Evolutionary conservation across 2,113 vertebrate genomes (phyloP).

Genomic region (Stercorarius parasiticus): DNA sequence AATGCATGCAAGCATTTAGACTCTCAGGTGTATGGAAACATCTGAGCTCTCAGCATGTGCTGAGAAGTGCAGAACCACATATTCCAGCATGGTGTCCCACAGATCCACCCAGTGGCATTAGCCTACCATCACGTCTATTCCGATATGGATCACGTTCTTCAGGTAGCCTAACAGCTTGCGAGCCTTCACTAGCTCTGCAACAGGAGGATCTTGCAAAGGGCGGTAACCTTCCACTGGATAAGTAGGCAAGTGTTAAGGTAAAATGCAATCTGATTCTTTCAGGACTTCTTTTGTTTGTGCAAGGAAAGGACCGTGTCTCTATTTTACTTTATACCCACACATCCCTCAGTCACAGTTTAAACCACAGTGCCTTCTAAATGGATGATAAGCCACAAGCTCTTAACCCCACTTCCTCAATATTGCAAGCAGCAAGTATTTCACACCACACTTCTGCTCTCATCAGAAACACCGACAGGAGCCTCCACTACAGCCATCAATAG

Average conservation of each 20-base stretch:
- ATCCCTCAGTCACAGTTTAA: not conserved
- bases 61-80: not conserved
- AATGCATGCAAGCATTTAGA: not conserved
- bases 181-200: slow-evolving; percentile 83
- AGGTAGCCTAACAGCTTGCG: slow-evolving; percentile 88
- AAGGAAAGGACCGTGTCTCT: not conserved
- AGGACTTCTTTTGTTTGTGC: not conserved
- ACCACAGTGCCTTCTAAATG: not conserved
- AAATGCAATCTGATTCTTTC: not conserved
- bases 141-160: slow-evolving; percentile 82
- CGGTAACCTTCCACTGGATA: slow-evolving; percentile 91
- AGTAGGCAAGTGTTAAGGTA: slow-evolving; percentile 81
- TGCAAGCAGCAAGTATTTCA: not conserved
- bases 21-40: not conserved
- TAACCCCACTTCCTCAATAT: not conserved
- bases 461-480: not conserved
- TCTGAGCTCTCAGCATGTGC: not conserved
- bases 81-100: not conserved
- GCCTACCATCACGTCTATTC: slow-evolving; percentile 85
- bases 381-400: not conserved
- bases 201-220: slow-evolving; percentile 90
- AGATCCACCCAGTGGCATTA: not conserved
- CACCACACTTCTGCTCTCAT: not conserved
- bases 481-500: not conserved
- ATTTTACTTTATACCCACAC: not conserved